Evolutionary conservation across 2,113 vertebrate genomes (phyloP), one percentile per base, ranked within the genome.

Genomic region (Recurvirostra avosetta): DNA sequence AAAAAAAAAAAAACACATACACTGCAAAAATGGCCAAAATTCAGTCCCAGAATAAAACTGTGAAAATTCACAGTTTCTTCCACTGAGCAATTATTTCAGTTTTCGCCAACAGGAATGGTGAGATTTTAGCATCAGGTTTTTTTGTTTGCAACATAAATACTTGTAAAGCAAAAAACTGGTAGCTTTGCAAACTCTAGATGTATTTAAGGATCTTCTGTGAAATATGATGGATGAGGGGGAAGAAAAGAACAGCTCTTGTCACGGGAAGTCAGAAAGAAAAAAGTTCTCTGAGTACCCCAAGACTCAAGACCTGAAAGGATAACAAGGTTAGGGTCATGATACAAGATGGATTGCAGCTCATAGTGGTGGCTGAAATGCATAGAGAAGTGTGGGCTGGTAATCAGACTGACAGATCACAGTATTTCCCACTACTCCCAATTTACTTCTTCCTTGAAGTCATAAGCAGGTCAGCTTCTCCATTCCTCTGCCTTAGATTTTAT

Each of bases 21-120:
- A 71, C 80, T 95, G 83, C 76, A 96, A 96, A 97, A 95, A 97
- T 97, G 96, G 88, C 83, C 96, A 95, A 96, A 97, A 97, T 94
- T 91, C 94, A 94, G 62, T 97, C 95, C 89, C 94, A 95, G 97
- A 97, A 97, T 97, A 97, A 97, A 97, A 88, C 92, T 95, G 91
- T 96, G 97, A 97, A 97, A 94, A 82, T 96, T 97, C 97, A 97
- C 96, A 96, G 94, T 95, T 97, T 96, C 96, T 96, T 96, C 91
- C 94, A 92, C 95, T 95, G 86, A 97, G 96, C 92, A 97, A 97
- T 96, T 97, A 97, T 95, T 97, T 97, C 95, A 95, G 96, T 96
- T 97, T 97, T 95, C 1, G 0, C 94, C 97, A 96, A 95, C 92
- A 97, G 94, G 94, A 96, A 92, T 94, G 92, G 95, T 96, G 97